These are phyloP conservation scores for Apocrypta bakeri DNA, from an alignment of 1,140 invertebrate genomes.

Conservation along the genomic window DNA sequence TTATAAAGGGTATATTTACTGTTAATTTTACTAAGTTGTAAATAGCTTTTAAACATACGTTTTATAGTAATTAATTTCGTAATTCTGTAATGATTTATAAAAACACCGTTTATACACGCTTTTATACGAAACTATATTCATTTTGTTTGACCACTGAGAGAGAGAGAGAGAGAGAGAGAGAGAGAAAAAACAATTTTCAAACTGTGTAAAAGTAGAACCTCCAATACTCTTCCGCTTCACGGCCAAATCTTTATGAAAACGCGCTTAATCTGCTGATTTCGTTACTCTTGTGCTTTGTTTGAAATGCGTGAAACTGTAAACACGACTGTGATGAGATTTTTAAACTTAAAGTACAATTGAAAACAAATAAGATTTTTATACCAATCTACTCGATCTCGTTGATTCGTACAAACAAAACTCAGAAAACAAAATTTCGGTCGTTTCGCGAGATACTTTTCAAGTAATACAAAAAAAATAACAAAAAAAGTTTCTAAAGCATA, in stretches of 20 bases:
- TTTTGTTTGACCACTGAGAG: neutral
- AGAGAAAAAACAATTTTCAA: conserved; percentile 25
- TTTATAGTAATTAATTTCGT: conserved; percentile 34
- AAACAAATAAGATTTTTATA: conserved; percentile 8
- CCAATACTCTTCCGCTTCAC: conserved; percentile 11
- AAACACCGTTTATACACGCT: conserved; percentile 19
- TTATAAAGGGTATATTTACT: conserved; percentile 44
- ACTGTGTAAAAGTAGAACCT: conserved; percentile 22
- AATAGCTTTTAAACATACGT: conserved; percentile 47
- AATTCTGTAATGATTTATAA: conserved; percentile 32
- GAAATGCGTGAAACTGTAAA: neutral
- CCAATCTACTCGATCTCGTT: neutral
- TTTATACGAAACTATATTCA: conserved; percentile 2
- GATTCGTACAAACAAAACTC: neutral
- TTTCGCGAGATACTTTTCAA: neutral
- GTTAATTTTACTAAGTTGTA: conserved; percentile 48
- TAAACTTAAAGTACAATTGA: conserved; percentile 27
- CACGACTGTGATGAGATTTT: conserved; percentile 36
- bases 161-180: neutral
- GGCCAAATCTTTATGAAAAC: neutral
- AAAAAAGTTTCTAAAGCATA: neutral
- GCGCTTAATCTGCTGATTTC: neutral
- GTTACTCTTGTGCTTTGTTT: neutral
- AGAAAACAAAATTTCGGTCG: neutral
- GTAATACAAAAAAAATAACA: neutral